phyloP scores from a whole-genome alignment of 2,888 invertebrate species.

The Macaria notata region DNA sequence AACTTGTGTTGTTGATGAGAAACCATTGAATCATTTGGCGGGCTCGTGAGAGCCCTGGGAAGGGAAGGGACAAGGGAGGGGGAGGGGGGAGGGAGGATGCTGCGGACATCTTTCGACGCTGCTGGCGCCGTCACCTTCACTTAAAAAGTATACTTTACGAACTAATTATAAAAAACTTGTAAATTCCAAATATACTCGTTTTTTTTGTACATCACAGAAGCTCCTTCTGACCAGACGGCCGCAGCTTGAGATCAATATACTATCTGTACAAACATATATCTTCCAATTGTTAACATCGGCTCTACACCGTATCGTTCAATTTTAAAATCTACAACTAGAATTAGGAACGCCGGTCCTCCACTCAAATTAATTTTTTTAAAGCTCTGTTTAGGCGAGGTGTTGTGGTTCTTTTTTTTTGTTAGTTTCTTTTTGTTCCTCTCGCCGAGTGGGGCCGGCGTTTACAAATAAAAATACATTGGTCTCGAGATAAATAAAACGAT shows the following conservation, averaged over 20 bases:
- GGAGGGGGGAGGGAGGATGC: constrained; percentile 55
- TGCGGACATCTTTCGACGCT: constrained; percentile 62
- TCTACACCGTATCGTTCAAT: constrained; percentile 69
- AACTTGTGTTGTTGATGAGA: constrained; percentile 33
- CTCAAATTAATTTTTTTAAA: constrained; percentile 58
- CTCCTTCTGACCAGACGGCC: constrained; percentile 60
- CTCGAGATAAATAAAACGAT: constrained; percentile 75
- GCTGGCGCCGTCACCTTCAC: constrained; percentile 64
- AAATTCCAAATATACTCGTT: constrained; percentile 79
- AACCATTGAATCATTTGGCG: constrained; percentile 60
- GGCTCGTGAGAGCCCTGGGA: constrained; percentile 66
- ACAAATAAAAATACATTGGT: constrained; percentile 67
- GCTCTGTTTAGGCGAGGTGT: constrained; percentile 56
- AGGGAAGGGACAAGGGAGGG: constrained; percentile 50
- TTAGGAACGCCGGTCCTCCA: constrained; percentile 50
- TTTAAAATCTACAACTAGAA: constrained; percentile 74
- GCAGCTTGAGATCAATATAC: constrained; percentile 77
- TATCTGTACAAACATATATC: constrained; percentile 78
- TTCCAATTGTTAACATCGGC: constrained; percentile 72
- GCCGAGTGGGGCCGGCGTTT: constrained; percentile 37
- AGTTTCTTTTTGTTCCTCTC: constrained; percentile 23
- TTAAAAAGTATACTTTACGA: constrained; percentile 77
- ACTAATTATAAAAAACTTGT: constrained; percentile 82
- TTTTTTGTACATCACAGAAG: constrained; percentile 81
- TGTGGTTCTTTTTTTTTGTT: constrained; percentile 8